A percentile compares a stretch with the other conserved stretches of the same genome.
Conservation (phyloP, 2,797 vertebrate species). For the Micromesistius poutassou region DNA sequence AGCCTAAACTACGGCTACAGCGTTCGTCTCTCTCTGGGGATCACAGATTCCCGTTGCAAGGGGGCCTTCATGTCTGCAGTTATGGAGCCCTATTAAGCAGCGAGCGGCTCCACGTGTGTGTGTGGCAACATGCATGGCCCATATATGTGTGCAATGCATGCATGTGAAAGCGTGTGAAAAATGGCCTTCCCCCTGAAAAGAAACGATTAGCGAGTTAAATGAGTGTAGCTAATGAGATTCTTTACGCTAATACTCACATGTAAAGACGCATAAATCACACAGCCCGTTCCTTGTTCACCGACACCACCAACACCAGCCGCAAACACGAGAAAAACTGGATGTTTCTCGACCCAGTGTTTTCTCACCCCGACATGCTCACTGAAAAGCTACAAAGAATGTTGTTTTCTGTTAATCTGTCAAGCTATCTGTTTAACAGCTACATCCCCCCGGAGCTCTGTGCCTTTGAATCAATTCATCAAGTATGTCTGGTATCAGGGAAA, state of each 20-base stretch:
- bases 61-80: constrained; percentile 26
- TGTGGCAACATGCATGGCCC: constrained; percentile 7
- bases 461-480: no score
- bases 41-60: constrained; percentile 45
- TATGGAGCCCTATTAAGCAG: constrained; percentile 30
- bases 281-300: no score
- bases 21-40: constrained; percentile 46
- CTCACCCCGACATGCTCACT: no score
- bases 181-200: not conserved
- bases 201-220: not conserved
- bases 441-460: no score
- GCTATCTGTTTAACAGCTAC: no score
- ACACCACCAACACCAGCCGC: not conserved
- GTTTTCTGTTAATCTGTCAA: no score
- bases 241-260: not conserved
- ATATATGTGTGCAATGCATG: not conserved
- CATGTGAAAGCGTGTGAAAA: not conserved
- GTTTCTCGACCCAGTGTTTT: no score
- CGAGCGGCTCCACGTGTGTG: constrained; percentile 23
- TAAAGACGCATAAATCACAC: not conserved
- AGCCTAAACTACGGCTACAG: constrained; percentile 49
- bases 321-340: no score
- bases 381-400: no score
- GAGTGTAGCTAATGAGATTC: not conserved
- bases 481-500: no score